These are phyloP conservation scores for Hapalemur alaotrensis DNA, from an alignment of 2,797 vertebrate species.

Conservation along the genomic window DNA sequence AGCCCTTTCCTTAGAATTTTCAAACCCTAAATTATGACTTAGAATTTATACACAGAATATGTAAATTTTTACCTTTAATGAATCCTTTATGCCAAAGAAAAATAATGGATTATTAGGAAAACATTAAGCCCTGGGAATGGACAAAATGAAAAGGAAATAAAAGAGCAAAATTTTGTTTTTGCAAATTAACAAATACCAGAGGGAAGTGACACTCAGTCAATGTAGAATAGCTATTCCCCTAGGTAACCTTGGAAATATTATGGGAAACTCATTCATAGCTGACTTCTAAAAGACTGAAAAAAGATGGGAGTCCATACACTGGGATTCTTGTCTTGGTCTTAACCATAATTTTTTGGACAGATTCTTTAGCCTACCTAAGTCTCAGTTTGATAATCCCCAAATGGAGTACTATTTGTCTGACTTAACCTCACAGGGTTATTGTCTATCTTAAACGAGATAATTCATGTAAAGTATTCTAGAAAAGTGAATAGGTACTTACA, in stretches of 20 bases:
- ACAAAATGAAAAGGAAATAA: background rate
- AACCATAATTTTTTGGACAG: background rate
- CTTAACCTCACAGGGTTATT: background rate
- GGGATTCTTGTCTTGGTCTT: background rate
- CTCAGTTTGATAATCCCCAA: background rate
- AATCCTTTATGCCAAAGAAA: background rate
- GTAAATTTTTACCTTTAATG: background rate
- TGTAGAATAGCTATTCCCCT: background rate
- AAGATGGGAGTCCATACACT: background rate
- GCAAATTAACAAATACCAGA: background rate
- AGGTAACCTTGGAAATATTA: background rate
- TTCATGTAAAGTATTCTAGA: background rate
- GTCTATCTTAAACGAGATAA: background rate
- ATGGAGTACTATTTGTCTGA: background rate
- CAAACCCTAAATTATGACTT: background rate
- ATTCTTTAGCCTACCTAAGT: background rate
- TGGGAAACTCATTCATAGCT: background rate
- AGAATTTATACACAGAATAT: background rate
- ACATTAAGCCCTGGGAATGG: background rate
- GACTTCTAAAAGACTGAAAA: background rate
- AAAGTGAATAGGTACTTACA: background rate
- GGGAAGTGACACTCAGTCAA: background rate
- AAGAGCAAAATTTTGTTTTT: background rate
- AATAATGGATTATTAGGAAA: background rate
- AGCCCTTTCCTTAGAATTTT: background rate